Evolutionary conservation across 92 coral and sea anemone species (phyloP).

Genomic region (Bergia sp.): DNA sequence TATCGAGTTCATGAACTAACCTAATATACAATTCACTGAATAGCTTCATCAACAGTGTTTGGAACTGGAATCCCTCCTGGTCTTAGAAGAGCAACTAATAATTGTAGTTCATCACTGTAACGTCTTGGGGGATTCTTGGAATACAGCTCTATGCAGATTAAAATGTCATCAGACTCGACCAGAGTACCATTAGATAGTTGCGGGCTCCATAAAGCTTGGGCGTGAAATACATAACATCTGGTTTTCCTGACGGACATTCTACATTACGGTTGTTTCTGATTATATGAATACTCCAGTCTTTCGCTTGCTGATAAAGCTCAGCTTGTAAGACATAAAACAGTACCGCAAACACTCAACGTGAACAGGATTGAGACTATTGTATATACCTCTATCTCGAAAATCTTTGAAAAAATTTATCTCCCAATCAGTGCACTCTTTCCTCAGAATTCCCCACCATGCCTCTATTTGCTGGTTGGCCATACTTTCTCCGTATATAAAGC

Average conservation of each 20-base stretch:
- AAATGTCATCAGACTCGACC: conserved; percentile 21
- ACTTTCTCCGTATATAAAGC: conserved; percentile 38
- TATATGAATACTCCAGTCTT: conserved; percentile 25
- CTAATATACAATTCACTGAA: conserved; percentile 12
- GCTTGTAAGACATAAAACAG: conserved; percentile 38
- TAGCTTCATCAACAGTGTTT: conserved; percentile 39
- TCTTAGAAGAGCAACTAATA: conserved; percentile 9
- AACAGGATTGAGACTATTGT: conserved; percentile 10
- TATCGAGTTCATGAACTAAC: neutral
- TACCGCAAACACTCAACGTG: conserved; percentile 18
- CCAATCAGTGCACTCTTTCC: conserved; percentile 26
- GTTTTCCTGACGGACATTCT: conserved; percentile 36
- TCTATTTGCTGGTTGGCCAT: conserved; percentile 23
- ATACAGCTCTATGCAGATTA: conserved; percentile 29
- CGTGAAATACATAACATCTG: conserved; percentile 46
- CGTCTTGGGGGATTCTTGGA: conserved; percentile 28
- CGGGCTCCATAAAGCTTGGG: conserved; percentile 27
- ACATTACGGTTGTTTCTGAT: conserved; percentile 21
- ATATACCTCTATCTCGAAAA: conserved; percentile 31
- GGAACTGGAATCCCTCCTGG: conserved; percentile 4
- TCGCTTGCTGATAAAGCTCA: conserved; percentile 27
- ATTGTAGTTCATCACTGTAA: conserved; percentile 10
- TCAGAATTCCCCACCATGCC: conserved; percentile 28
- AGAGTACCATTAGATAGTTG: conserved; percentile 29
- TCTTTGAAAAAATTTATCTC: neutral